Conservation (phyloP, 2,888 invertebrate genomes). For the Bugulina stolonifera region DNA sequence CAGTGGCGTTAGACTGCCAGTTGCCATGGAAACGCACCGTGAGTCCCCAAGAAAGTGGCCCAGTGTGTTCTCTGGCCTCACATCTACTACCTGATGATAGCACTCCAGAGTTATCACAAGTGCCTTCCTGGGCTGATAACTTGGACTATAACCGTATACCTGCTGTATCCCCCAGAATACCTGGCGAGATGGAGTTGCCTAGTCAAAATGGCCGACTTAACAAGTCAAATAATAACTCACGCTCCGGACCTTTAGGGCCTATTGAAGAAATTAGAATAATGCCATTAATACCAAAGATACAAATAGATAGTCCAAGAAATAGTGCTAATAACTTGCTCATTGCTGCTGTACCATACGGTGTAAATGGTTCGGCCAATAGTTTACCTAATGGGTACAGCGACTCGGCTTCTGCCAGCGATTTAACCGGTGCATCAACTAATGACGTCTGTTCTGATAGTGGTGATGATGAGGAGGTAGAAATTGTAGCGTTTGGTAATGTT, state of each 20-base stretch:
- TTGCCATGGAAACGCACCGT: slow-evolving; percentile 77
- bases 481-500: slow-evolving; percentile 1
- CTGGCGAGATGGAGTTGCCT: background rate
- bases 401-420: background rate
- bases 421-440: background rate
- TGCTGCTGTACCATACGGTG: background rate
- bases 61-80: slow-evolving; percentile 33
- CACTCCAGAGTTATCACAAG: slow-evolving; percentile 62
- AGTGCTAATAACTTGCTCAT: slow-evolving; percentile 18
- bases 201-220: background rate
- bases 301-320: background rate
- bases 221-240: slow-evolving; percentile 7
- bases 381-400: background rate
- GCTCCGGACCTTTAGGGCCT: background rate
- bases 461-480: slow-evolving; percentile 12
- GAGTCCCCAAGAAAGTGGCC: slow-evolving; percentile 29
- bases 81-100: slow-evolving; percentile 39
- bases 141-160: slow-evolving; percentile 70
- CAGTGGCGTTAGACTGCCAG: slow-evolving; percentile 78
- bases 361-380: background rate
- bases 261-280: background rate
- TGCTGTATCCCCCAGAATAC: slow-evolving; percentile 27
- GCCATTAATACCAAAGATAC: background rate
- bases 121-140: slow-evolving; percentile 90
- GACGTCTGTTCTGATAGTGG: background rate